phyloP scores from a whole-genome alignment of 1,140 invertebrate genomes.

The Orussus abietinus region DNA sequence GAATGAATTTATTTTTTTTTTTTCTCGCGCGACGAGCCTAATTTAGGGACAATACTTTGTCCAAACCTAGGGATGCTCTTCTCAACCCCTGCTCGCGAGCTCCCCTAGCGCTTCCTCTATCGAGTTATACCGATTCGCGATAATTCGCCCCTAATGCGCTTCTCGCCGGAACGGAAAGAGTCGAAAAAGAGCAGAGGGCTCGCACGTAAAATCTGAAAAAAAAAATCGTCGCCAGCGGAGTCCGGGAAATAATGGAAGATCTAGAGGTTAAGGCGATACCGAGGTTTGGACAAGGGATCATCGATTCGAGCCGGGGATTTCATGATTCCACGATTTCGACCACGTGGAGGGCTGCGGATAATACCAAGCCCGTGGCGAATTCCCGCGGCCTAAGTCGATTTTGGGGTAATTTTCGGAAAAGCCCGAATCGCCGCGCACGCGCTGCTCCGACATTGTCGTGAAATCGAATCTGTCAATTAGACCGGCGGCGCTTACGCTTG shows the following conservation, averaged over 20 bases:
- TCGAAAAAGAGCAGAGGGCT: neutral
- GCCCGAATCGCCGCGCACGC: constrained; percentile 14
- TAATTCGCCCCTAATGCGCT: constrained; percentile 48
- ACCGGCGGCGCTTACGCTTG: constrained; percentile 49
- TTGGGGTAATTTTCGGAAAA: constrained; percentile 39
- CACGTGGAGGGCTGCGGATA: too few species aligned
- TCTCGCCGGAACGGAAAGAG: too few species aligned
- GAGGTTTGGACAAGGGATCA: too few species aligned
- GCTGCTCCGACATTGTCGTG: constrained; percentile 37
- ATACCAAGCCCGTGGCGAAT: neutral
- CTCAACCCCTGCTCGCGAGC: constrained; percentile 25
- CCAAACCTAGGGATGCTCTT: constrained; percentile 30
- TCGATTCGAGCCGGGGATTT: too few species aligned
- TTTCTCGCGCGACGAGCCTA: neutral
- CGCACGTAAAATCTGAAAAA: neutral
- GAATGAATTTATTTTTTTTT: neutral
- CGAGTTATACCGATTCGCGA: constrained; percentile 53
- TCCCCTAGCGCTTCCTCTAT: constrained; percentile 41
- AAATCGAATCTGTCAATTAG: constrained; percentile 54
- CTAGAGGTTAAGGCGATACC: too few species aligned
- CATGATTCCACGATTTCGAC: too few species aligned
- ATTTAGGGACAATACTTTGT: neutral
- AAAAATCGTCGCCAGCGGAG: too few species aligned
- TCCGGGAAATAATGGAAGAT: too few species aligned
- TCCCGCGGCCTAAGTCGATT: constrained; percentile 24